phyloP scores from a whole-genome alignment of 37 sponge, comb jelly and placozoan species.

The Theonella swinhoei region DNA sequence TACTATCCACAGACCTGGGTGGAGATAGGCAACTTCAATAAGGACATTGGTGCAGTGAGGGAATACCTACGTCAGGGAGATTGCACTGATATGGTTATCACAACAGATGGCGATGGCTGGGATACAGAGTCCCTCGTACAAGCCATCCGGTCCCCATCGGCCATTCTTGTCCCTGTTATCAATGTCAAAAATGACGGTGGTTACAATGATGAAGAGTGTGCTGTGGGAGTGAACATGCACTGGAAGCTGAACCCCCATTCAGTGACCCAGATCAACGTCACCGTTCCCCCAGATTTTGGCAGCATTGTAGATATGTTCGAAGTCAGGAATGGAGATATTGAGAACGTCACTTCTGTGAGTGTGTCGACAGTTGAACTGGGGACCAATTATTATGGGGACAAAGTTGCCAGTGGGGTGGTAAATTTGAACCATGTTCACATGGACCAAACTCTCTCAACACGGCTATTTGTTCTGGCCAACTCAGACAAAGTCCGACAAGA shows the following conservation, averaged over 20 bases:
- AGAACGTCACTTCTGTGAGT: not conserved
- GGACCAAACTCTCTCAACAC: slow-evolving; percentile 7
- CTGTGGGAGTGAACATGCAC: slow-evolving; percentile 47
- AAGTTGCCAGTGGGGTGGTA: not conserved
- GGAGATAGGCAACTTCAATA: slow-evolving; percentile 60
- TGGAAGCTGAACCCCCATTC: slow-evolving; percentile 50
- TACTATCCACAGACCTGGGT: slow-evolving; percentile 64
- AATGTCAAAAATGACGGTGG: slow-evolving; percentile 62
- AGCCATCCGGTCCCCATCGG: slow-evolving; percentile 57
- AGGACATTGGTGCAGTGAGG: slow-evolving; percentile 59
- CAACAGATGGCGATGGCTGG: slow-evolving; percentile 28
- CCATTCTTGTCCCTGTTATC: slow-evolving; percentile 61
- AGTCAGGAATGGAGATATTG: slow-evolving; percentile 53
- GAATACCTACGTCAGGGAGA: slow-evolving; percentile 62
- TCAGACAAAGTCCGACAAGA: slow-evolving; percentile 34
- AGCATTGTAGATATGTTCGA: slow-evolving; percentile 62
- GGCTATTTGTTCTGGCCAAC: slow-evolving; percentile 71
- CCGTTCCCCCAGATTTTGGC: slow-evolving; percentile 59
- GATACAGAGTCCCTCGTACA: slow-evolving; percentile 47
- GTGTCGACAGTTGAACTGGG: not conserved
- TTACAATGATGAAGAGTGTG: slow-evolving; percentile 54
- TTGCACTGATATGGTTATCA: slow-evolving; percentile 70
- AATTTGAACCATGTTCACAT: slow-evolving; percentile 3
- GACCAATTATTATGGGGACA: not conserved
- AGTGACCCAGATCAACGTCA: slow-evolving; percentile 18